A percentile compares a stretch with the other conserved stretches of the same genome.
phyloP scores from a whole-genome alignment of 1,140 invertebrate genomes.

The Tetraneura akinire region DNA sequence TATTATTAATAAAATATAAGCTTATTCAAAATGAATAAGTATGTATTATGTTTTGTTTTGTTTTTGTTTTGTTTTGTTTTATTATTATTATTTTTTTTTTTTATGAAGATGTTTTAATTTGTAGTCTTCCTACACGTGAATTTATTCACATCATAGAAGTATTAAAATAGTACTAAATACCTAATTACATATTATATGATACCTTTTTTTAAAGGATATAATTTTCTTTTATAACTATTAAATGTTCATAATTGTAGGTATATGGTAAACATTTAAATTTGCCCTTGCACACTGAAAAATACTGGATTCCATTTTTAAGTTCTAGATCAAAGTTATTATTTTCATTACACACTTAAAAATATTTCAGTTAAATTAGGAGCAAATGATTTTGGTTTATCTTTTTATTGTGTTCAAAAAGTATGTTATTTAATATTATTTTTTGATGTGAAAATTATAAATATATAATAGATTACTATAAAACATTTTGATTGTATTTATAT shows the following conservation, averaged over 20 bases:
- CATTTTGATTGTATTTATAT: neutral
- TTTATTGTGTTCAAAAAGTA: constrained; percentile 2
- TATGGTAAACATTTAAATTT: no score
- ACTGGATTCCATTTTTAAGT: constrained; percentile 23
- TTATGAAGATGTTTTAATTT: neutral
- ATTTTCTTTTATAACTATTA: no score
- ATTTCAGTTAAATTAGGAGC: neutral
- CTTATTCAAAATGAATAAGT: neutral
- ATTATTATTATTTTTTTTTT: constrained; percentile 13
- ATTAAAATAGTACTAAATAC: no score
- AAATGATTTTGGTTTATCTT: neutral
- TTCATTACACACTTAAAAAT: neutral
- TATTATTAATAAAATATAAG: constrained; percentile 13
- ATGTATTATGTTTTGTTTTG: neutral
- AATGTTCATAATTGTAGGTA: no score
- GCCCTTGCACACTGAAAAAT: constrained; percentile 3
- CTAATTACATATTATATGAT: no score
- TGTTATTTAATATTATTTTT: neutral
- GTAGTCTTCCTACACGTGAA: neutral
- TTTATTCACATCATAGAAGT: no score
- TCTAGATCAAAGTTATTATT: neutral
- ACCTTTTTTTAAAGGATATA: no score
- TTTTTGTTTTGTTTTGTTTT: constrained; percentile 6
- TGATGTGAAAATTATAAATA: neutral
- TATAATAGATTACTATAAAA: neutral